phyloP scores from a whole-genome alignment of 2,113 vertebrate species.

The Caloenas nicobarica region DNA sequence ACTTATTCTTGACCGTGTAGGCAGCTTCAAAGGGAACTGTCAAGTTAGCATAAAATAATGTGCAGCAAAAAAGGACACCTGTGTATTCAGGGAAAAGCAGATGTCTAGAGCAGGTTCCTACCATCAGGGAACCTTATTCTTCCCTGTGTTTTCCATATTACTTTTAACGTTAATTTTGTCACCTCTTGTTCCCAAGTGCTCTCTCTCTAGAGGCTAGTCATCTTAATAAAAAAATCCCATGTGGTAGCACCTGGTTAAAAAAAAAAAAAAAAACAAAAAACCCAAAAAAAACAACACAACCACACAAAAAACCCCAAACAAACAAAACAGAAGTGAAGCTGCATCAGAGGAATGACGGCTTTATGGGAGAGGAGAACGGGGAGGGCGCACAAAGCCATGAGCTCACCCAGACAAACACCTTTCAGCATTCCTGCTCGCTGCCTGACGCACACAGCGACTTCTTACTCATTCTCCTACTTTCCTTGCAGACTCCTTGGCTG shows the following conservation, averaged over 20 bases:
- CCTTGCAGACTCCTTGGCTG: not conserved
- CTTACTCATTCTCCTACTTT: fast-evolving
- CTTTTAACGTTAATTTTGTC: not conserved
- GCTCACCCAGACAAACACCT: not conserved
- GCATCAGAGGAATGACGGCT: not conserved
- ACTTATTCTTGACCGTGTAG: not conserved
- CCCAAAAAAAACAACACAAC: too few relatives aligned
- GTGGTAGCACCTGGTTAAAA: fast-evolving
- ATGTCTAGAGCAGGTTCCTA: not conserved
- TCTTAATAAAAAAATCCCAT: not conserved
- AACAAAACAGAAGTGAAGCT: too few relatives aligned
- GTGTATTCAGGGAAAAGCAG: not conserved
- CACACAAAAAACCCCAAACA: too few relatives aligned
- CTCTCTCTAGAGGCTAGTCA: too few relatives aligned
- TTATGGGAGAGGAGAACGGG: not conserved
- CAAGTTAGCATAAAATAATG: not conserved
- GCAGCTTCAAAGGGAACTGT: not conserved
- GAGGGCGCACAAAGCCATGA: not conserved
- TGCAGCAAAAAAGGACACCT: not conserved
- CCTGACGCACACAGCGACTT: not conserved
- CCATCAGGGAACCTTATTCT: not conserved
- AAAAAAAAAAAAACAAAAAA: too few relatives aligned
- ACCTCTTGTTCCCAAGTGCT: not conserved
- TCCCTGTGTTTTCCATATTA: too few relatives aligned
- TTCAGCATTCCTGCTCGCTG: not conserved